Conservation (phyloP, 2,888 invertebrate genomes). For the Trilocha varians region DNA sequence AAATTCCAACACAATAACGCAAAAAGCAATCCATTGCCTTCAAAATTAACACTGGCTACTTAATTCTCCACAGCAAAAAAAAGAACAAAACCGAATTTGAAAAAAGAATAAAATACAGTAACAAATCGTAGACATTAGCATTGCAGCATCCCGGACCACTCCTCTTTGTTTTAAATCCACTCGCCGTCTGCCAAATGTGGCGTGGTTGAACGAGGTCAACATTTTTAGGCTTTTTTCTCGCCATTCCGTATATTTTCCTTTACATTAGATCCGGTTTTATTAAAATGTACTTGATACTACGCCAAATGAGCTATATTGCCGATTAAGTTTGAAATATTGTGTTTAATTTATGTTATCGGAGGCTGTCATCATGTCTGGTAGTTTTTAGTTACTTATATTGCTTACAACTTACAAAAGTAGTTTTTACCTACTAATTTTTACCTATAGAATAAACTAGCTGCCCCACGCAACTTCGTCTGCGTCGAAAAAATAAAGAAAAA, state of each 20-base stretch:
- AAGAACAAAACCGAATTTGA: no score
- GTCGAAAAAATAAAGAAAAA: no score
- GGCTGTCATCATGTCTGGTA: background rate
- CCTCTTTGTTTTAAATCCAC: conserved; percentile 44
- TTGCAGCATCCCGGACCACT: conserved; percentile 16
- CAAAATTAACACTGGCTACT: no score
- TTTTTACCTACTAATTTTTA: no score
- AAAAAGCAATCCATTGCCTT: no score
- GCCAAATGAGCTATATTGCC: background rate
- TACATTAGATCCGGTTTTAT: conserved; percentile 15
- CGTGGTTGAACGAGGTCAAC: conserved; percentile 34
- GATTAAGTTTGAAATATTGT: conserved; percentile 4
- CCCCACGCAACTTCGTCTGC: no score
- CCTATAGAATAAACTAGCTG: no score
- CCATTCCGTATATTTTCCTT: conserved; percentile 21
- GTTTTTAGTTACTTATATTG: no score
- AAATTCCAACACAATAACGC: no score
- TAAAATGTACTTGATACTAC: conserved; percentile 1
- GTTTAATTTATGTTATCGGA: background rate
- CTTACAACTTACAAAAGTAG: no score
- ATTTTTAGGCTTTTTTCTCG: conserved; percentile 20
- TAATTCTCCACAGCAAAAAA: no score
- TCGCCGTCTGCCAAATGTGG: conserved; percentile 44
- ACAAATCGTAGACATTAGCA: background rate
- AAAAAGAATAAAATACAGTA: no score